Percentiles rank a stretch among this genome's conserved stretches.
These are phyloP conservation scores for Drosophila leonis DNA, from an alignment of 2,888 invertebrate genomes.

Conservation along the genomic window DNA sequence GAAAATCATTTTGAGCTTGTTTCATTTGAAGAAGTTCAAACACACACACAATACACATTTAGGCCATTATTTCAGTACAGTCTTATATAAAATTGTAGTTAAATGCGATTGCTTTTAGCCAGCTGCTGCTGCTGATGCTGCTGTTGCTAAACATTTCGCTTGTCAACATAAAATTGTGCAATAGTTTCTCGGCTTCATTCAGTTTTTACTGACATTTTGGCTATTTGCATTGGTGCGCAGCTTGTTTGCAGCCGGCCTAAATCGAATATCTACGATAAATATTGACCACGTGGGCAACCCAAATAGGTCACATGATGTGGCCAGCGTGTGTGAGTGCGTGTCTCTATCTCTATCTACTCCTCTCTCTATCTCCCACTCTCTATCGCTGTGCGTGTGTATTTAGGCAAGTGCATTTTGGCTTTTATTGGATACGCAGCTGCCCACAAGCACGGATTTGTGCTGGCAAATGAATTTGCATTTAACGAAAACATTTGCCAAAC, in stretches of 20 bases:
- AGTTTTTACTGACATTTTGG: constrained; percentile 12
- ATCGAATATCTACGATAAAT: constrained; percentile 58
- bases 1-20: not conserved
- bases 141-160: constrained; percentile 28
- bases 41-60: not conserved
- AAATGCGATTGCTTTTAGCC: constrained; percentile 1
- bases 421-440: constrained; percentile 62
- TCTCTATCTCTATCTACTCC: not conserved
- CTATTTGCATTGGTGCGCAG: constrained; percentile 38
- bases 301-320: constrained; percentile 50
- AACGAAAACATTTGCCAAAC: constrained; percentile 50
- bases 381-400: constrained; percentile 35
- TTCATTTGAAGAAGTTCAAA: not conserved
- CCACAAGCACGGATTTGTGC: constrained; percentile 53
- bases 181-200: constrained; percentile 23
- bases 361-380: not conserved
- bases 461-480: constrained; percentile 53
- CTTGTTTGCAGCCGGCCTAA: constrained; percentile 36
- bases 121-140: constrained; percentile 5
- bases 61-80: not conserved
- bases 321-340: not conserved
- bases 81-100: constrained; percentile 2
- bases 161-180: constrained; percentile 42
- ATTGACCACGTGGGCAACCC: constrained; percentile 57
- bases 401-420: constrained; percentile 74